Evolutionary conservation across 2,797 vertebrate genomes (phyloP).

Genomic region (Typhlichthys subterraneus): DNA sequence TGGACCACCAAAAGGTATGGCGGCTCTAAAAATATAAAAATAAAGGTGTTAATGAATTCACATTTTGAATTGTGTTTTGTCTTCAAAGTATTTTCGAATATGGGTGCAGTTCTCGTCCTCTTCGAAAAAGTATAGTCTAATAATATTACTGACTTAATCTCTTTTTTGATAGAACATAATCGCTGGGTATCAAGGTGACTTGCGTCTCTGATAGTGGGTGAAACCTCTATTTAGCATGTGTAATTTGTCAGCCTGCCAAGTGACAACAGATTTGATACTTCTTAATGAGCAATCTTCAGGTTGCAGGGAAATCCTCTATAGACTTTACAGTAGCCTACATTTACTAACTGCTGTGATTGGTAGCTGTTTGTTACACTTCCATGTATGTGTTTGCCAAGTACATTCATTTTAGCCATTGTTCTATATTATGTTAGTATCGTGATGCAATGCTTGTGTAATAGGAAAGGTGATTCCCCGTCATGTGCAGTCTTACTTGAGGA

Average conservation of each 20-base stretch:
- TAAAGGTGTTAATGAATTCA: conserved; percentile 12
- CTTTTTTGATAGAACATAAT: not conserved
- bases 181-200: conserved; percentile 3
- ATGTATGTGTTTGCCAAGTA: conserved; percentile 27
- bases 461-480: conserved; percentile 55
- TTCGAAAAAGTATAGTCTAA: not conserved
- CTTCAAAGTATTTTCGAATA: not conserved
- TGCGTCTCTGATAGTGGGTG: not conserved
- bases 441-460: conserved; percentile 43
- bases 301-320: conserved; percentile 45
- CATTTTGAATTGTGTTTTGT: not conserved
- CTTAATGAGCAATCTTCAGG: conserved; percentile 30
- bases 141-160: conserved; percentile 18
- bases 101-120: not conserved
- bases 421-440: conserved; percentile 4
- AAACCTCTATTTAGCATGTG: conserved; percentile 2
- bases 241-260: conserved; percentile 23
- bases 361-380: conserved; percentile 4
- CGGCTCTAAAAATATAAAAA: conserved; percentile 75
- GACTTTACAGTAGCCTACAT: conserved; percentile 21
- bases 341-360: conserved; percentile 15
- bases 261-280: conserved; percentile 48
- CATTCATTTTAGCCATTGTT: conserved; percentile 38
- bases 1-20: conserved; percentile 83
- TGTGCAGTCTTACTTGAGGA: conserved; percentile 49